Evolutionary conservation across 2,797 vertebrate genomes (phyloP).

Genomic region (Scomberomorus guttatus): DNA sequence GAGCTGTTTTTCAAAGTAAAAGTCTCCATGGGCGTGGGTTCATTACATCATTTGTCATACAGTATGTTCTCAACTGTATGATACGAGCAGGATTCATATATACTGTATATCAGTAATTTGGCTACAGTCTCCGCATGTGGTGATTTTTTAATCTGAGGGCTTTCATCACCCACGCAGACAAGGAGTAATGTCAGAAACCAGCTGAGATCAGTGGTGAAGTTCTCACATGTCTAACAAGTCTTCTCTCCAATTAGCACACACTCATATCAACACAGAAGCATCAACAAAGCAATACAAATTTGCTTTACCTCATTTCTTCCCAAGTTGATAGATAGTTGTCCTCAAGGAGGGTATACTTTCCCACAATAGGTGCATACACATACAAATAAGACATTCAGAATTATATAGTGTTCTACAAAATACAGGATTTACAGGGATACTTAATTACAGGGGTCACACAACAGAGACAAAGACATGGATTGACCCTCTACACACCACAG

Average conservation of each 20-base stretch:
- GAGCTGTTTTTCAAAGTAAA: constrained; percentile 75
- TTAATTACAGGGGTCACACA: too few species aligned
- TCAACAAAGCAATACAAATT: constrained; percentile 11
- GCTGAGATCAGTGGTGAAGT: constrained; percentile 38
- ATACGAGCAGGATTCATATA: constrained; percentile 39
- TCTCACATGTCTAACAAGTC: constrained; percentile 35
- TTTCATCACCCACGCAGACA: constrained; percentile 52
- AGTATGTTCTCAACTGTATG: constrained; percentile 40
- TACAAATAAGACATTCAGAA: too few species aligned
- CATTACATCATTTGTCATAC: constrained; percentile 59
- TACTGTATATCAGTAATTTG: constrained; percentile 50
- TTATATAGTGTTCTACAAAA: too few species aligned
- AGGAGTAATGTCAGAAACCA: constrained; percentile 44
- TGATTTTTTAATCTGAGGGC: constrained; percentile 46
- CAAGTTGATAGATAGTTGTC: background rate
- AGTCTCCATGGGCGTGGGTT: constrained; percentile 54
- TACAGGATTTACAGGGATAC: too few species aligned
- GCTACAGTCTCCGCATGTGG: constrained; percentile 44
- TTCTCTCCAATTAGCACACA: constrained; percentile 49
- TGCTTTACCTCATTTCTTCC: background rate
- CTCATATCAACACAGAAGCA: constrained; percentile 23
- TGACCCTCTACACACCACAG: too few species aligned
- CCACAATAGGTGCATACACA: too few species aligned
- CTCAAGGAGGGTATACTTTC: too few species aligned
- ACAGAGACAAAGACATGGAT: too few species aligned